These are phyloP conservation scores for Sarcophaga variegata DNA, from an alignment of 2,888 invertebrate genomes.

Conservation along the genomic window DNA sequence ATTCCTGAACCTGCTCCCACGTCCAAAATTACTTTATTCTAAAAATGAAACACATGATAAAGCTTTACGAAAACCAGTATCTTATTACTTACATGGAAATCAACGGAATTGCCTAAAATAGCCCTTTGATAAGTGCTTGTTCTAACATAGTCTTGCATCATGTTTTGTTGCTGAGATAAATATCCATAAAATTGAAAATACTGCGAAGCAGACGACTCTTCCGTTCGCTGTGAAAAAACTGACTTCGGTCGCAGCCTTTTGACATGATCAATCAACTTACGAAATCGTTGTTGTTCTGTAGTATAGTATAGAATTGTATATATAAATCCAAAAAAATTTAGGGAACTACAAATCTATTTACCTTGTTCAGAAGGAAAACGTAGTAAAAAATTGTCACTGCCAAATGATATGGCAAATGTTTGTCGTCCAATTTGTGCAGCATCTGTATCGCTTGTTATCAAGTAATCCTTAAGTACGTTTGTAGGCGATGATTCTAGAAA, in stretches of 20 bases:
- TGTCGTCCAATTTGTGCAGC: constrained; percentile 79
- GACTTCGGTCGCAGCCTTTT: constrained; percentile 84
- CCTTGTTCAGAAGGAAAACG: constrained; percentile 79
- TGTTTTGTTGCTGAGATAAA: constrained; percentile 99
- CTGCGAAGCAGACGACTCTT: constrained; percentile 98
- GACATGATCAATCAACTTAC: constrained; percentile 80
- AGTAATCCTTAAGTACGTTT: constrained; percentile 78
- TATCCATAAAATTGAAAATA: constrained; percentile 99
- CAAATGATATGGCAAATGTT: constrained; percentile 79
- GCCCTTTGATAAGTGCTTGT: constrained; percentile 99
- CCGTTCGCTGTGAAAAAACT: constrained; percentile 96
- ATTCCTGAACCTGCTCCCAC: constrained; percentile 99
- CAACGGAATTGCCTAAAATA: constrained; percentile 94
- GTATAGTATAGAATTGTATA: no score
- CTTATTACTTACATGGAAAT: constrained; percentile 86
- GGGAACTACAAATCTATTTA: constrained; percentile 50
- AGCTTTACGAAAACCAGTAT: background rate
- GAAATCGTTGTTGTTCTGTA: constrained; percentile 79
- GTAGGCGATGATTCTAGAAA: constrained; percentile 62
- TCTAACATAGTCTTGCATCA: constrained; percentile 99
- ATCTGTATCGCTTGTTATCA: constrained; percentile 79
- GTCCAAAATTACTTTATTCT: constrained; percentile 96
- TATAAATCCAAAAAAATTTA: no score
- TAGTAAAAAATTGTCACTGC: constrained; percentile 79
- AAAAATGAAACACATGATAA: constrained; percentile 87